A percentile compares a stretch with the other conserved stretches of the same genome.
Evolutionary conservation across 2,113 vertebrate genomes (phyloP).

Genomic region (Coryphaenoides rupestris): DNA sequence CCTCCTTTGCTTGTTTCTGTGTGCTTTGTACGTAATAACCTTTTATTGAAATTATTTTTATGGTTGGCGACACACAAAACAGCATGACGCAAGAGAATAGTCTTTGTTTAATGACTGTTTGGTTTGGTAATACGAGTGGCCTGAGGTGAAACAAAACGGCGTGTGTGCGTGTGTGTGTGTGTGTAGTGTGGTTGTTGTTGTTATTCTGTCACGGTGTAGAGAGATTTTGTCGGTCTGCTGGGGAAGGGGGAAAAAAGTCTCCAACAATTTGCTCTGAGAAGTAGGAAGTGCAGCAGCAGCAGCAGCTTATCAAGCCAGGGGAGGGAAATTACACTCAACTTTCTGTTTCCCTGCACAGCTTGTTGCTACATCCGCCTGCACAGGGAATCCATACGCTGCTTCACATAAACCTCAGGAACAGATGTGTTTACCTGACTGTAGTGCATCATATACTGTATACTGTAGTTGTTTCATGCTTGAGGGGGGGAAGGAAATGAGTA

Average conservation of each 20-base stretch:
- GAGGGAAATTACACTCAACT: not conserved
- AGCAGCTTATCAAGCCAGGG: not conserved
- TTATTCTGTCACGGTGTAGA: conserved; percentile 30
- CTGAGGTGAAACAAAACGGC: no score
- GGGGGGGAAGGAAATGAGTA: no score
- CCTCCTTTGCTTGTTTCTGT: conserved; percentile 25
- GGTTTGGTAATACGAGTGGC: no score
- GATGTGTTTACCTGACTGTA: no score
- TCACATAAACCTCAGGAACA: no score
- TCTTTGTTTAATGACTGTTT: no score
- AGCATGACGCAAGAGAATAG: not conserved
- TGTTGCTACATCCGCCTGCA: no score
- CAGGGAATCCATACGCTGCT: no score
- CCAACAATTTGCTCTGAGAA: not conserved
- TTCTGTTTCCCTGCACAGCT: no score
- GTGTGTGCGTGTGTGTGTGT: no score
- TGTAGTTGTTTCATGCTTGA: no score
- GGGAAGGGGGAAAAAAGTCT: conserved; percentile 27
- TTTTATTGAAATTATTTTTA: conserved; percentile 12
- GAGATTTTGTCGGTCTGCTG: conserved; percentile 2
- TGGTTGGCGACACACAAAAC: not conserved
- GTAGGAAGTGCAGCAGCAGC: conserved; percentile 1
- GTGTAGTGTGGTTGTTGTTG: conserved; percentile 16
- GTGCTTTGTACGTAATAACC: conserved; percentile 14
- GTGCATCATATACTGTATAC: no score